Base-by-base conservation (phyloP, 2,888 invertebrate species). In the Calliphora vomitoria region DNA sequence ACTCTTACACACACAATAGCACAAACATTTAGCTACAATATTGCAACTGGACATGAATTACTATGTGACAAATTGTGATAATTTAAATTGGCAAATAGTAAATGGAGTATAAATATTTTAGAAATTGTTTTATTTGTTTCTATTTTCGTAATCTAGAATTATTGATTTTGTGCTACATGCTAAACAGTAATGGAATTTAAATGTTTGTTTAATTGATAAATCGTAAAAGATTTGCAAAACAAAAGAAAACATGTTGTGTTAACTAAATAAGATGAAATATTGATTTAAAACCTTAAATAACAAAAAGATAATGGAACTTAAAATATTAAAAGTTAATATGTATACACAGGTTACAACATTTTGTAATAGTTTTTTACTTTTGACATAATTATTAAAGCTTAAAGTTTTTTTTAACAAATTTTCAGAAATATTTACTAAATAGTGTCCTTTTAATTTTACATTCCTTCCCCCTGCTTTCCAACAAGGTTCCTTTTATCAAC, bases 11-110 rank as follows among this genome's bases (percentile, higher is more conserved):
- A 44, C 11, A 44, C 44, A 44, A 10, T 8, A 44, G 6, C 35
- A 31, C 31, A 13, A 38, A 64, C 38, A 38, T 72, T 10, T 71
- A n/a, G 18, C 60, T 38, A 38, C 38, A 75, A 68, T 55, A 38
- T 50, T 20, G 38, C 8, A 72, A 72, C 78, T 50, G 53, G 41
- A 31, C 41, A 76, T 84, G 64, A 78, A 84, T 72, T 84, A 79
- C 47, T 47, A 47, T 66, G 66, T 66, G 78, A 79, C 72, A 84
- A 72, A 84, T 79, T 66, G 78, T 38, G 25, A 79, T 66, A 64
- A 79, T 72, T 72, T 84, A 50, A 71, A 62, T 83, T 83, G 25
- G 25, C 41, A 75, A 60, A 25, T 25, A 25, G 25, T 25, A 82
- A 68, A 76, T 69, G 31, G 31, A 1, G 11, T 66, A 53, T 41